phyloP scores from a whole-genome alignment of 2,113 vertebrate genomes.

The Prunella himalayana region DNA sequence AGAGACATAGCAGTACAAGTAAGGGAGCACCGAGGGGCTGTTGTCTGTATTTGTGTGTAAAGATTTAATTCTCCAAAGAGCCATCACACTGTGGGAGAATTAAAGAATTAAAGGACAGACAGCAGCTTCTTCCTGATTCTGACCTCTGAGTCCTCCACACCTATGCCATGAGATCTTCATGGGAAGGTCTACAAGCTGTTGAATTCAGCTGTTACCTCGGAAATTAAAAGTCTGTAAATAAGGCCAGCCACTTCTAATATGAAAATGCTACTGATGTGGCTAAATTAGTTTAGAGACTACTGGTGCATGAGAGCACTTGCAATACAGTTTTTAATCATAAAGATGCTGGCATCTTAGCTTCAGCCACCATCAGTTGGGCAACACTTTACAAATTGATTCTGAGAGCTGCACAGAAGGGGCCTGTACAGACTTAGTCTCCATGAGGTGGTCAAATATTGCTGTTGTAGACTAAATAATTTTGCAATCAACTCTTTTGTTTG shows the following conservation, averaged over 20 bases:
- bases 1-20: rapidly evolving
- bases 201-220: background rate
- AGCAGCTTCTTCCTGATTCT: background rate
- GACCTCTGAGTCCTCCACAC: background rate
- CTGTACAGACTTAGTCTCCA: background rate
- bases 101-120: background rate
- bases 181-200: background rate
- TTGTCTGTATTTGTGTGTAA: background rate
- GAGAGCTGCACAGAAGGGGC: background rate
- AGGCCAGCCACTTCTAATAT: background rate
- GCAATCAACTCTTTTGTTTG: background rate
- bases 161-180: background rate
- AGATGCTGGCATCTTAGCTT: background rate
- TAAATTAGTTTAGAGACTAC: background rate
- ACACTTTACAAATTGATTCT: background rate
- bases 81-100: background rate
- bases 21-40: background rate
- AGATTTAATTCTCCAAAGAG: background rate
- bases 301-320: background rate
- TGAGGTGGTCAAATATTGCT: background rate
- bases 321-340: background rate
- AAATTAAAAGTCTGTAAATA: background rate
- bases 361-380: background rate
- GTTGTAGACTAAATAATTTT: background rate
- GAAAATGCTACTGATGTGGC: background rate